Conservation (phyloP, 2,888 invertebrate genomes). For the Nymphalis c-album region DNA sequence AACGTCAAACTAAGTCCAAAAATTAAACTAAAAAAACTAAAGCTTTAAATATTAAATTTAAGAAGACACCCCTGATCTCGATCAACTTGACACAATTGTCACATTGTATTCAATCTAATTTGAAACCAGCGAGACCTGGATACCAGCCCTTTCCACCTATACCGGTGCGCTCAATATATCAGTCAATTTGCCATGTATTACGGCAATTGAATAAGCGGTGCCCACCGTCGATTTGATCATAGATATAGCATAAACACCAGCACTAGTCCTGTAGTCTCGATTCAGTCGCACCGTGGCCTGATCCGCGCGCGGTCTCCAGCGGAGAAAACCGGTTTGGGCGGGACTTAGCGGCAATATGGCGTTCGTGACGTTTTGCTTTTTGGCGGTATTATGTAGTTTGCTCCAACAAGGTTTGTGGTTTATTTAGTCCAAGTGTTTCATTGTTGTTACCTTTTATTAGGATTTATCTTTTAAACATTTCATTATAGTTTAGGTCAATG, state of each 20-base stretch:
- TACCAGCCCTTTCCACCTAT: constrained; percentile 17
- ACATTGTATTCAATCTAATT: not conserved
- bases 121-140: constrained; percentile 22
- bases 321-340: constrained; percentile 51
- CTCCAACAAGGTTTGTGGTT: constrained; percentile 71
- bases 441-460: not conserved
- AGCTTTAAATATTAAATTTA: not conserved
- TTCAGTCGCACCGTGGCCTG: constrained; percentile 40
- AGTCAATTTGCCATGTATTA: constrained; percentile 62
- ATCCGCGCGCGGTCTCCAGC: constrained; percentile 54
- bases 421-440: constrained; percentile 28
- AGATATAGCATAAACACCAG: constrained; percentile 44
- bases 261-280: constrained; percentile 37
- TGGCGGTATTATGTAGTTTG: constrained; percentile 74
- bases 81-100: constrained; percentile 9
- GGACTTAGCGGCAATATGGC: constrained; percentile 56
- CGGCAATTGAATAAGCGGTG: constrained; percentile 72
- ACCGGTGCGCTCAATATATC: constrained; percentile 24
- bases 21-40: no score
- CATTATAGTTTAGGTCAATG: no score
- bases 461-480: not conserved
- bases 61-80: not conserved
- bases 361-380: constrained; percentile 58
- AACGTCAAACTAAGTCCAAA: no score
- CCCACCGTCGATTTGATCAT: constrained; percentile 36